Evolutionary conservation across 2,113 vertebrate species (phyloP).

Genomic region (Patagioenas fasciata): DNA sequence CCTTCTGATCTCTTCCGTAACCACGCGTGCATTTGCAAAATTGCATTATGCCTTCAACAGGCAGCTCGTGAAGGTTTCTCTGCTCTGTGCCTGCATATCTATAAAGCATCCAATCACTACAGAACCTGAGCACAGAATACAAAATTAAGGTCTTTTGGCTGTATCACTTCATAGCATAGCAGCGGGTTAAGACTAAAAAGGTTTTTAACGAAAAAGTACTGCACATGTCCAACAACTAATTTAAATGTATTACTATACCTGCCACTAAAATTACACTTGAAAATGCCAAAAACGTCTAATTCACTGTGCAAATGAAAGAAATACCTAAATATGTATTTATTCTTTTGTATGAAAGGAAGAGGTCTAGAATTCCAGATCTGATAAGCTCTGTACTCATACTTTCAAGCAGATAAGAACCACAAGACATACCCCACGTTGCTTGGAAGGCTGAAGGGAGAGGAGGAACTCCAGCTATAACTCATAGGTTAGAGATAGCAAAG

Average conservation of each 20-base stretch:
- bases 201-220: not conserved
- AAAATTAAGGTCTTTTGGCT: not conserved
- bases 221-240: not conserved
- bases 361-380: constrained; percentile 40
- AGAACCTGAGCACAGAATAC: not conserved
- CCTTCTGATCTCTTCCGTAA: not conserved
- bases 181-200: not conserved
- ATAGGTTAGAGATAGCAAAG: not conserved
- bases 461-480: constrained; percentile 20
- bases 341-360: not conserved
- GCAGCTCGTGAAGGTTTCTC: not conserved
- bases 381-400: constrained; percentile 26
- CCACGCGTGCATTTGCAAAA: not conserved
- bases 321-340: not conserved
- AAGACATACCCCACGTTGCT: not conserved
- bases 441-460: constrained; percentile 10
- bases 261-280: not conserved
- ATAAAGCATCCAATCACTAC: not conserved
- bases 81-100: not conserved
- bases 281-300: not conserved
- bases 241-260: not conserved
- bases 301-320: not conserved
- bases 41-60: not conserved
- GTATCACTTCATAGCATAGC: not conserved
- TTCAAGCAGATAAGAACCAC: constrained; percentile 46